These are phyloP conservation scores for Onychostruthus taczanowskii DNA, from an alignment of 2,113 vertebrate species.

Conservation along the genomic window DNA sequence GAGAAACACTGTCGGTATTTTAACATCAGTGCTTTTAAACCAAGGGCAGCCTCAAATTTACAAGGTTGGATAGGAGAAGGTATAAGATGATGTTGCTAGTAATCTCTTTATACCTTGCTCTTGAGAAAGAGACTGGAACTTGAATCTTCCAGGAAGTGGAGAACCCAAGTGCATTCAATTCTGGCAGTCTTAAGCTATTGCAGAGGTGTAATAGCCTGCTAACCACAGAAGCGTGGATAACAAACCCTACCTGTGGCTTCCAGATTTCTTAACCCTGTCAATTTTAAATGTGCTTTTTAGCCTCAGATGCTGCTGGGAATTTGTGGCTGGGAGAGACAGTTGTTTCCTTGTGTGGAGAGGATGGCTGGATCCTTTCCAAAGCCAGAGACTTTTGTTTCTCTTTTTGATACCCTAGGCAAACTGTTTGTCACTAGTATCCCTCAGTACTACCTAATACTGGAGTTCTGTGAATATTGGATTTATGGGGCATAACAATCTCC, in stretches of 20 bases:
- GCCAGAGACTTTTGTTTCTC: background rate
- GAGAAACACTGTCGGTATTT: conserved; percentile 26
- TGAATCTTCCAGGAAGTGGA: background rate
- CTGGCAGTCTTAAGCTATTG: background rate
- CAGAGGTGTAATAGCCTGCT: background rate
- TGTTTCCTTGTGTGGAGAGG: background rate
- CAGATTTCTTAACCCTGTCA: conserved; percentile 29
- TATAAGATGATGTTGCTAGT: background rate
- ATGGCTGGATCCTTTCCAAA: background rate
- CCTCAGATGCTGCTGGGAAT: background rate
- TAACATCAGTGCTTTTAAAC: conserved; percentile 46
- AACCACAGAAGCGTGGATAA: background rate
- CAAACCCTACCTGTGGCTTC: background rate
- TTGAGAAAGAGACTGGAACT: background rate
- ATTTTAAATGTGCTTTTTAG: conserved; percentile 23
- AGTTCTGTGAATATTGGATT: conserved; percentile 36
- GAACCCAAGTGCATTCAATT: background rate
- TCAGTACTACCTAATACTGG: background rate
- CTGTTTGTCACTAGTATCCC: background rate
- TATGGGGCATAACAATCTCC: conserved; percentile 33
- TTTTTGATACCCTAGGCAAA: background rate
- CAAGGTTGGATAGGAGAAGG: background rate
- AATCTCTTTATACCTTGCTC: conserved; percentile 7
- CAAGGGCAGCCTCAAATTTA: conserved; percentile 40
- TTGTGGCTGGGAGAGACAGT: background rate